Evolutionary conservation across 2,888 invertebrate genomes (phyloP).

Genomic region (Oasisia sp.): DNA sequence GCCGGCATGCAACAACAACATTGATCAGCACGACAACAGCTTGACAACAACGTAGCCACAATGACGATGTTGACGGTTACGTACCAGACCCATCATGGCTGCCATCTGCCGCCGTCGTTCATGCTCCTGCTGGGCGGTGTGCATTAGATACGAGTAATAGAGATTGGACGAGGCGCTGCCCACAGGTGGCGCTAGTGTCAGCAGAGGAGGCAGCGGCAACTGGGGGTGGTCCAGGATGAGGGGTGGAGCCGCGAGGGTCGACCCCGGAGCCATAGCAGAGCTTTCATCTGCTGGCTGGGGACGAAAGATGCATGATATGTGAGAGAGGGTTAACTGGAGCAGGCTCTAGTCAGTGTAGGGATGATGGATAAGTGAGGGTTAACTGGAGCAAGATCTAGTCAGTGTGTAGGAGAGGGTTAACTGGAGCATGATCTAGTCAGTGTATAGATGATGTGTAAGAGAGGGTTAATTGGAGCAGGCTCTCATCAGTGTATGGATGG

Average conservation of each 20-base stretch:
- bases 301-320: background rate
- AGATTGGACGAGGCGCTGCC: constrained; percentile 31
- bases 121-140: constrained; percentile 74
- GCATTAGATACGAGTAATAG: constrained; percentile 41
- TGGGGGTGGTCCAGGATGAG: background rate
- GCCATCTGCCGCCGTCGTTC: constrained; percentile 77
- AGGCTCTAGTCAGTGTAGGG: background rate
- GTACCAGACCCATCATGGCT: constrained; percentile 43
- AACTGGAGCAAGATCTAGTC: background rate
- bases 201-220: constrained; percentile 25
- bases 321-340: background rate
- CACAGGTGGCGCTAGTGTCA: constrained; percentile 24
- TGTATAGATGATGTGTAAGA: background rate
- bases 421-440: background rate
- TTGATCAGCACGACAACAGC: background rate
- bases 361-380: background rate
- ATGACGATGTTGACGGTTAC: constrained; percentile 27
- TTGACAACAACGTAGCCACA: background rate
- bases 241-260: background rate
- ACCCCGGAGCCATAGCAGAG: constrained; percentile 17
- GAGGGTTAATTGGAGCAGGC: background rate
- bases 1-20: background rate
- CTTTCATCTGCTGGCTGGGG: constrained; percentile 8
- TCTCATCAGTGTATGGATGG: background rate
- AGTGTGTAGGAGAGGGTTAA: background rate